Evolutionary conservation across 1,140 invertebrate genomes (phyloP), one percentile per base, ranked within the genome.

Genomic region (Ridgeia piscesae): DNA sequence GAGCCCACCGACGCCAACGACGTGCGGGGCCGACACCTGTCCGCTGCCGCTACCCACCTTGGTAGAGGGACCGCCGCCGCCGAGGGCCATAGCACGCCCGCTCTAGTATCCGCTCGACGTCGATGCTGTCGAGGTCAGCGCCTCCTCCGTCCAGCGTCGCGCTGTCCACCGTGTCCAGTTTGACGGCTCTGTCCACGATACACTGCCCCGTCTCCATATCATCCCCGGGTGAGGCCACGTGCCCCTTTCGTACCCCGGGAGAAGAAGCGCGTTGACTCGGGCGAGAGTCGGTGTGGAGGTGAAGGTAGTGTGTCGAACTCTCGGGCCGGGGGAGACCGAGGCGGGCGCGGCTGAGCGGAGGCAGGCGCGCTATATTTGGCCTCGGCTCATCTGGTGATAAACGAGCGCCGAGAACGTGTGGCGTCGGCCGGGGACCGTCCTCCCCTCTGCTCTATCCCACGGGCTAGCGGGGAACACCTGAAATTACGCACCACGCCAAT

Each of bases 361-460:
- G 58, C 58, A 77, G 58, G 58, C 58, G 58, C 58, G 58, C 58
- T 77, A 77, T 77, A 77, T 77, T 77, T 77, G 58, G 58, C 58
- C 58, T 9, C 17, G 27, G 58, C 58, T 77, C 17, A 77, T 77
- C 58, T 77, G 17, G 58, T 77, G 17, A 77, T 77, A 77, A 77
- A 77, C 17, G 17, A 77, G 58, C 58, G 27, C 6, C 6, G 91
- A 11, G 91, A n/a, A 33, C 91, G n/a, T 91, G 91, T 9, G n/a
- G 6, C 42, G n/a, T 2, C 35, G 34, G 17, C 34, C 35, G 27
- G 34, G 48, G 33, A 50, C 50, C 33, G 33, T 77, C 17, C 42
- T 21, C 58, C 17, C 27, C 0, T 0, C n/a, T n/a, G n/a, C n/a
- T n/a, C n/a, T n/a, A n/a, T 77, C 58, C 58, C 58, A 27, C 27